Base-by-base conservation (phyloP, 2,797 vertebrate genomes). In the Hoplostethus mediterraneus region DNA sequence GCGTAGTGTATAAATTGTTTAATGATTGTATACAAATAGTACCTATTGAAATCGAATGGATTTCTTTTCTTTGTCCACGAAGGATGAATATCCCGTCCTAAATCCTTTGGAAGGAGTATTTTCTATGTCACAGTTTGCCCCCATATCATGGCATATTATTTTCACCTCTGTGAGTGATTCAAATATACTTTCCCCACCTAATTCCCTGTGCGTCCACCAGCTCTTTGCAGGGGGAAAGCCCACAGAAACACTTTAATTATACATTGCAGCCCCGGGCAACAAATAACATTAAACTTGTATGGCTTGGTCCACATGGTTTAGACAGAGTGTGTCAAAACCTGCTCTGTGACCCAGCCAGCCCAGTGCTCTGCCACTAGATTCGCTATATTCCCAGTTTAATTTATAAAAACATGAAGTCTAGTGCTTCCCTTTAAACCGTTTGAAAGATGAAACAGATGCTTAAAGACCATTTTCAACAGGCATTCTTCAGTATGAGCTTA, bases 231-330 rank as follows among this genome's bases (percentile, higher is more conserved):
- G 47, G 66, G 75, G 71, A 31, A 28, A 70, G 55, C 68, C 74
- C 85, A 81, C 67, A 71, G 77, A 86, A 86, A 75, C 40, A 64
- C 61, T 77, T 94, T 75, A 91, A 94, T 94, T 93, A 94, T 93
- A 90, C 70, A 95, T 93, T 58, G 67, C 74, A 77, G 89, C 90
- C 88, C 72, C 70, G 70, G 80, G 91, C 87, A 87, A 87, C 85
- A 86, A 87, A 88, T 75, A 77, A 66, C 86, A 92, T 93, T 90
- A 94, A 91, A 92, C 66, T 90, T 94, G 85, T 77, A 92, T 92
- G 86, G 62, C 85, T 65, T 28, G 53, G 64, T 54, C 79, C 57
- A 33, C 58, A 83, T 80, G 86, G 77, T 90, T 90, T 76, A 81
- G 79, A 85, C 75, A 66, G 66, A 80, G 58, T 71, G 73, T 84